Evolutionary conservation across 1,140 invertebrate genomes (phyloP).

Genomic region (Varroa destructor): DNA sequence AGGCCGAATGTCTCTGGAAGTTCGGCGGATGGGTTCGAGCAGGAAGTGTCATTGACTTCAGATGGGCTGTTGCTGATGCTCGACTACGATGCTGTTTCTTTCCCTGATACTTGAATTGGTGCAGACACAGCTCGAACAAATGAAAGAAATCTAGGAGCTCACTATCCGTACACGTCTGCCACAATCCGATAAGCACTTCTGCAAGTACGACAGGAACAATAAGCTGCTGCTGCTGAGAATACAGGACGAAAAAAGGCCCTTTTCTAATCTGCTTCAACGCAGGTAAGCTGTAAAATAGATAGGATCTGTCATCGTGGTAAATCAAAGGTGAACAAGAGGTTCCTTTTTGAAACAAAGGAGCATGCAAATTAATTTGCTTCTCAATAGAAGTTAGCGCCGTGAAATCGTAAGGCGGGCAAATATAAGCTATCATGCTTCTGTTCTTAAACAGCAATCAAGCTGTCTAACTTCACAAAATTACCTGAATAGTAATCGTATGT

Average conservation of each 20-base stretch:
- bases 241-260: neutral
- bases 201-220: conserved; percentile 29
- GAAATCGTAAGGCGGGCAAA: too few relatives aligned
- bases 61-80: conserved; percentile 38
- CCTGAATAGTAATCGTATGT: too few relatives aligned
- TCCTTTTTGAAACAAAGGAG: too few relatives aligned
- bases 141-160: conserved; percentile 65
- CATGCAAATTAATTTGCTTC: too few relatives aligned
- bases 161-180: conserved; percentile 61
- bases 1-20: conserved; percentile 32
- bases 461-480: too few relatives aligned
- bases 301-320: too few relatives aligned
- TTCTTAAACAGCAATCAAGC: too few relatives aligned
- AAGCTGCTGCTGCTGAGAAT: neutral
- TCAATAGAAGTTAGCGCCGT: too few relatives aligned
- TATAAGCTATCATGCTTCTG: too few relatives aligned
- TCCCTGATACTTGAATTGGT: conserved; percentile 76
- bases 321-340: too few relatives aligned
- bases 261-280: neutral
- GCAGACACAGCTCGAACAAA: conserved; percentile 55
- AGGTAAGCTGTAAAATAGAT: neutral
- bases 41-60: conserved; percentile 58
- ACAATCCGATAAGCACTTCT: conserved; percentile 75
- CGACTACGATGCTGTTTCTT: conserved; percentile 53
- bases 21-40: conserved; percentile 49